A percentile compares a stretch with the other conserved stretches of the same genome.
These are phyloP conservation scores for Eustalomyia histrio DNA, from an alignment of 2,888 invertebrate genomes.

Conservation along the genomic window DNA sequence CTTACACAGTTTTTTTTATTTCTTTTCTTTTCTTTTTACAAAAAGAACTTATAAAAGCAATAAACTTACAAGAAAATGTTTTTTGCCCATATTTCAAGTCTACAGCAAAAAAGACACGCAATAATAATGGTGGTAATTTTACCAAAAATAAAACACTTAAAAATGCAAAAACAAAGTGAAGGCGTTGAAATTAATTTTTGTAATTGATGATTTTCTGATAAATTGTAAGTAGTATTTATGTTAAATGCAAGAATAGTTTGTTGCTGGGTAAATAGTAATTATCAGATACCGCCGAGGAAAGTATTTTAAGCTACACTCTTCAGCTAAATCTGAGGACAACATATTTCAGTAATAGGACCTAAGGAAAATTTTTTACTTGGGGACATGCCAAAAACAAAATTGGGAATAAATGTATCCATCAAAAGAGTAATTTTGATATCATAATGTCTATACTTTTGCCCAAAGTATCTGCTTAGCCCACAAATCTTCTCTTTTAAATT, in stretches of 20 bases:
- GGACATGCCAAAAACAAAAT: no score
- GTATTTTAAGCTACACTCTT: no score
- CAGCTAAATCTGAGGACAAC: no score
- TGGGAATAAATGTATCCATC: no score
- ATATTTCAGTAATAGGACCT: no score
- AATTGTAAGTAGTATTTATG: background rate
- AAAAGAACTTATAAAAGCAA: background rate
- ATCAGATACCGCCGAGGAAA: no score
- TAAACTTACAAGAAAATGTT: background rate
- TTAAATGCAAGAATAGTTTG: background rate
- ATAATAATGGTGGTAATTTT: slow-evolving; percentile 7
- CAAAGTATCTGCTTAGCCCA: no score
- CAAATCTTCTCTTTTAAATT: no score
- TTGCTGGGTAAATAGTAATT: background rate
- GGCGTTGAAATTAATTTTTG: slow-evolving; percentile 12
- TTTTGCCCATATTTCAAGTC: background rate
- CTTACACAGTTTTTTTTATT: background rate
- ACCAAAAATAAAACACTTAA: background rate
- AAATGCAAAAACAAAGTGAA: background rate
- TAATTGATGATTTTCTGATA: slow-evolving; percentile 1
- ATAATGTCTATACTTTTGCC: no score
- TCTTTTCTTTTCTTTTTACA: background rate
- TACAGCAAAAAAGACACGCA: background rate
- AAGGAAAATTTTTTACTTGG: no score
- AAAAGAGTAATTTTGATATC: no score